phyloP scores from a whole-genome alignment of 2,113 vertebrate species.

The Probosciger aterrimus region DNA sequence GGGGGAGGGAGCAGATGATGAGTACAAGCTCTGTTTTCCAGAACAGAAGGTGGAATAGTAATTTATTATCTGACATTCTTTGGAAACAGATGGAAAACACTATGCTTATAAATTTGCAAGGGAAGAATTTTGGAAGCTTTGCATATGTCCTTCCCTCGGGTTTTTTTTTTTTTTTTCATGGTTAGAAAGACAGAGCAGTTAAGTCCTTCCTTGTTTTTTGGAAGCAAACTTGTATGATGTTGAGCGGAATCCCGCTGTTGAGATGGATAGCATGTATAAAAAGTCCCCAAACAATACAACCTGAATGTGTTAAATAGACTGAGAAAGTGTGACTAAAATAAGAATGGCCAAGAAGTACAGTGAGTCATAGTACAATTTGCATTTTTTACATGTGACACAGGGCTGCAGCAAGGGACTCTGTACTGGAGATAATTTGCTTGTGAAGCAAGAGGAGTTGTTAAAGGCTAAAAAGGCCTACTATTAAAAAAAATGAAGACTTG shows the following conservation, averaged over 20 bases:
- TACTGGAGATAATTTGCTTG: accelerated
- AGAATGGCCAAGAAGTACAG: not conserved
- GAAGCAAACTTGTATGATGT: not conserved
- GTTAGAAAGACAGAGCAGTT: not conserved
- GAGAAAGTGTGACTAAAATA: not conserved
- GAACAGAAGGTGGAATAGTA: constrained; percentile 48
- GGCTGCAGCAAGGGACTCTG: not conserved
- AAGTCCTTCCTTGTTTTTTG: not conserved
- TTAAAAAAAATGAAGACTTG: not conserved
- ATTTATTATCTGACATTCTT: constrained; percentile 34
- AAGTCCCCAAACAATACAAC: not conserved
- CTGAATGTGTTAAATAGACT: not conserved
- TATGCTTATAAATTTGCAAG: not conserved
- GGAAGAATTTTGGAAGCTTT: not conserved
- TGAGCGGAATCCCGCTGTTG: not conserved
- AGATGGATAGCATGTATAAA: not conserved
- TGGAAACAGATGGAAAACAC: constrained; percentile 49
- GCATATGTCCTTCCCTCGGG: not conserved
- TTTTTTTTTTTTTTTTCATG: not conserved
- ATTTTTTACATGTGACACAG: not conserved
- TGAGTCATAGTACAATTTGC: not conserved
- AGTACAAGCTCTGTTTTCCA: not conserved
- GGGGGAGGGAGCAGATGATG: not conserved
- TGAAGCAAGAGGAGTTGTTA: not conserved
- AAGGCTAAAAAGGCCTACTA: not conserved